Base-by-base conservation (phyloP, 2,113 vertebrate genomes). In the Odocoileus virginianus region DNA sequence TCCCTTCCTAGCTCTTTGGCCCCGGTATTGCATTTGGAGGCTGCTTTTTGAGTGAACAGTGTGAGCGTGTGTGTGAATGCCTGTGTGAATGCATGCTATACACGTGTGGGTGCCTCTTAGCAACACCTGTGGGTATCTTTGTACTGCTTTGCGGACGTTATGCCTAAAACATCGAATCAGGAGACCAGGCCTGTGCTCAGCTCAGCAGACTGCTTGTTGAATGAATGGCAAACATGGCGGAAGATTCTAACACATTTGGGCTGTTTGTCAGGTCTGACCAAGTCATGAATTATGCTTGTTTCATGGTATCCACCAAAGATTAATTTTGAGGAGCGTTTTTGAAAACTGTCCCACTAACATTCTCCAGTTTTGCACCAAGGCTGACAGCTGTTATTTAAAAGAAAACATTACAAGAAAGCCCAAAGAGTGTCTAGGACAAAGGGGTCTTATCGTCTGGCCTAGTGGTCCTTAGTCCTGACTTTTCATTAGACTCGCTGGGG, bases 101-200 rank as follows among this genome's bases (percentile, higher is more conserved):
- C 27, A 6, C 0, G 1, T 3, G 21, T 52, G 7, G 1, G 7
- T 23, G 33, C 36, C 21, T 23, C 1, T 27, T 11, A 82, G 78
- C 55, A 28, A 15, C 54, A 27, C 30, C 50, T 9, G 17, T 12
- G 27, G 83, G 52, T 16, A 3, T 55, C 91, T 64, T 12, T 67
- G 2, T 19, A 5, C 45, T 3, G 2, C 1, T 11, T 78, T 5
- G 43, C 0, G 0, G 1, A 7, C 12, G 0, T 47, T 30, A 0
- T 57, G 74, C 61, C 50, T 1, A 12, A 7, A 67, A 58, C 25
- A 30, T 67, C 45, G n/a, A 1, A 6, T 74, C 43, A 13, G 60
- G 91, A 76, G 40, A 52, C 55, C 15, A 40, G 36, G 54, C 64
- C 64, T 19, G 45, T 27, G 47, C 55, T 25, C 19, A 54, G 47